phyloP scores from a whole-genome alignment of 2,888 invertebrate species.

The Andrena marginata region DNA sequence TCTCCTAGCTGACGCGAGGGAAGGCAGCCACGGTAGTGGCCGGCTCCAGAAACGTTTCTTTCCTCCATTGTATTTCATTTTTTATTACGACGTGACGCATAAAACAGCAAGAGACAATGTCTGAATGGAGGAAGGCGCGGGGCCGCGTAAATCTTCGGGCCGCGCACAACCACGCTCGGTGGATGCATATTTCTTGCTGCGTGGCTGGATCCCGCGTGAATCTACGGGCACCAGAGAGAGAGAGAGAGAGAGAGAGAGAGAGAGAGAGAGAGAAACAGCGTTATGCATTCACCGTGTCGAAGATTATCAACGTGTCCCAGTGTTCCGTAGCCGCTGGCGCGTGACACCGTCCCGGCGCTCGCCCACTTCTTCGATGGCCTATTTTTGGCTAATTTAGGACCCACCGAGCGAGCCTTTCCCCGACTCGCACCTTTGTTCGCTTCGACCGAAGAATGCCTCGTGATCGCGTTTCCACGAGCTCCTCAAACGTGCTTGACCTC shows the following conservation, averaged over 20 bases:
- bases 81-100: constrained; percentile 33
- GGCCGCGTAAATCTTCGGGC: constrained; percentile 52
- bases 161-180: constrained; percentile 35
- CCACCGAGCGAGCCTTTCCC: constrained; percentile 23
- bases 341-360: constrained; percentile 56
- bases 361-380: constrained; percentile 56
- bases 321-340: constrained; percentile 66
- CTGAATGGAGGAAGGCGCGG: constrained; percentile 31
- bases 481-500: background rate
- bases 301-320: constrained; percentile 60
- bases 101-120: constrained; percentile 48
- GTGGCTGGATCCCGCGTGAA: constrained; percentile 44
- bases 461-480: background rate
- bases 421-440: background rate
- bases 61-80: constrained; percentile 44
- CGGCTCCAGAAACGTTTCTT: constrained; percentile 24
- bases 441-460: background rate
- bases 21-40: background rate
- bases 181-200: constrained; percentile 52
- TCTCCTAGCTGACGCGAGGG: background rate
- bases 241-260: constrained; percentile 26
- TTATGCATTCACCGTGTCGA: constrained; percentile 62
- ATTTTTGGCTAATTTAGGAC: constrained; percentile 69
- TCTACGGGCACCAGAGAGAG: constrained; percentile 34
- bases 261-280: constrained; percentile 25